Evolutionary conservation across 2,797 vertebrate genomes (phyloP).

Genomic region (Xerus rutilus): DNA sequence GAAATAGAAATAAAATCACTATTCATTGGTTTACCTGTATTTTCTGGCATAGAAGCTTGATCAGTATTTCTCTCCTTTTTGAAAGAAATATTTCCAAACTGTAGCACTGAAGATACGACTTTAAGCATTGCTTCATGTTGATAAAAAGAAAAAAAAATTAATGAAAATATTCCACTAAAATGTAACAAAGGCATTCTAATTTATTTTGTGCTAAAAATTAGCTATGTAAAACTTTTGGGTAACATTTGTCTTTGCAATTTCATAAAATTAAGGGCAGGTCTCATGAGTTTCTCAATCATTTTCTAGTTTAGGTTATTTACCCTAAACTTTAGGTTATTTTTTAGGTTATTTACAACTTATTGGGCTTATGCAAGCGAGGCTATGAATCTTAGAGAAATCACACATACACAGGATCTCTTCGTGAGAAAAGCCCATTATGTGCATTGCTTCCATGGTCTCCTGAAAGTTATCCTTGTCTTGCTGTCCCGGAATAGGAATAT

Average conservation of each 20-base stretch:
- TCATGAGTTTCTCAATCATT: background rate
- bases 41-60: conserved; percentile 99
- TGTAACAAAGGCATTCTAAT: background rate
- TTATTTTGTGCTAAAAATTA: conserved; percentile 32
- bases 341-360: background rate
- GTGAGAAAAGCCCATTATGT: conserved; percentile 98
- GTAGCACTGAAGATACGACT: conserved; percentile 97
- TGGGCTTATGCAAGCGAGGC: background rate
- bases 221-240: background rate
- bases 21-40: conserved; percentile 91
- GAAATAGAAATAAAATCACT: background rate
- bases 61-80: conserved; percentile 99
- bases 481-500: conserved; percentile 97
- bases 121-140: conserved; percentile 95
- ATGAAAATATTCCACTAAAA: background rate
- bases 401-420: conserved; percentile 96
- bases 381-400: background rate
- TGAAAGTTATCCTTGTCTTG: conserved; percentile 99
- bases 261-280: background rate
- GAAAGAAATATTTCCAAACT: conserved; percentile 98
- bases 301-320: background rate
- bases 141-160: conserved; percentile 6
- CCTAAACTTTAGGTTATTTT: background rate
- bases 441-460: conserved; percentile 99
- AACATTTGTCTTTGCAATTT: background rate